Conservation (phyloP, 2,888 invertebrate genomes). For the Siphlonurus alternatus region DNA sequence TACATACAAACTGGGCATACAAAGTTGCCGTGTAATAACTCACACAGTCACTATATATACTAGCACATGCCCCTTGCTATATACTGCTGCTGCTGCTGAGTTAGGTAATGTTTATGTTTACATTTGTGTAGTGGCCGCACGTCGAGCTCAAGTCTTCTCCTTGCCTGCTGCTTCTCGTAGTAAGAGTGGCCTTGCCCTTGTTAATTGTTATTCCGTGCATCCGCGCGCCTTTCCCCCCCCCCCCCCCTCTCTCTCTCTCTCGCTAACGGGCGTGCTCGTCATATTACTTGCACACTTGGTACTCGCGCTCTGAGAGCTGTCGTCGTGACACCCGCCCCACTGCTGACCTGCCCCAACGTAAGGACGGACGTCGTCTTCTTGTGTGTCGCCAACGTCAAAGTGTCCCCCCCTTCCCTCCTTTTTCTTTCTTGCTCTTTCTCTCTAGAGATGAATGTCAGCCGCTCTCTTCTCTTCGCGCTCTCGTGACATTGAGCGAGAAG, state of each 20-base stretch:
- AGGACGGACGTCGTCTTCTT: not conserved
- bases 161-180: not conserved
- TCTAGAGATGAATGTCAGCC: not conserved
- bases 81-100: not conserved
- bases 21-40: too few relatives aligned
- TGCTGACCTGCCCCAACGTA: not conserved
- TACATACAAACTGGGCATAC: too few relatives aligned
- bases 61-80: too few relatives aligned
- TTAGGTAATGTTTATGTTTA: not conserved
- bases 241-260: not conserved
- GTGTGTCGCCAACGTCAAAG: not conserved
- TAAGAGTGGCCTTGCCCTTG: not conserved
- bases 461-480: not conserved
- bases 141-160: not conserved
- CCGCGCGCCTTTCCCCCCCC: not conserved
- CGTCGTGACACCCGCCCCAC: not conserved
- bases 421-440: not conserved
- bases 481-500: not conserved
- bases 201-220: not conserved
- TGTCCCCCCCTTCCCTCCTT: not conserved
- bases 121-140: not conserved
- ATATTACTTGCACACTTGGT: not conserved
- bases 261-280: not conserved
- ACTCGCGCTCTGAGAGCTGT: not conserved
- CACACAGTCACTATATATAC: too few relatives aligned